Evolutionary conservation across 2,113 vertebrate genomes (phyloP), one percentile per base, ranked within the genome.

Genomic region (Apus apus): DNA sequence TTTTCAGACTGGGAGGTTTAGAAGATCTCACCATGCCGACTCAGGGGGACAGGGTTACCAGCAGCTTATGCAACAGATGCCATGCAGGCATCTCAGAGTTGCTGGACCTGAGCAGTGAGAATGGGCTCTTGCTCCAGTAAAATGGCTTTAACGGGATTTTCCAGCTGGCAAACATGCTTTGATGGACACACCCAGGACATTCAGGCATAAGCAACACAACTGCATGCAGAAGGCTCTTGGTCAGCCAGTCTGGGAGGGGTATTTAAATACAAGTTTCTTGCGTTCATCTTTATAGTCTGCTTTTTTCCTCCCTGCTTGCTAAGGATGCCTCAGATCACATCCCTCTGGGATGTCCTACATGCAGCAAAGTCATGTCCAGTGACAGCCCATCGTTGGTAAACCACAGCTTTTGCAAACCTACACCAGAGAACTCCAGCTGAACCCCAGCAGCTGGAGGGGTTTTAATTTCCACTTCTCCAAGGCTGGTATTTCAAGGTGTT

Each of bases 401-500:
- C 43, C 15, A 1, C 4, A 27, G 60, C 61, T 91, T 74, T 77
- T 68, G 34, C 75, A 94, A 79, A 74, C 13, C 38, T 80, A 1
- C 2, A 18, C 90, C 90, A 85, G 85, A 92, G 91, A 93, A 85
- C 92, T 94, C 79, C 22, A 60, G 48, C 60, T 96, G 92, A 91
- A 93, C 91, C 53, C 45, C 90, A 81, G 76, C 91, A 95, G 76
- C 94, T 86, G 85, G 64, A 95, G 67, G 51, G 21, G n/a, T 46
- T 87, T 93, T 94, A 64, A 93, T 94, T 94, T 96, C 82, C 87
- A 94, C 60, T 91, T 91, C 29, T 85, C 53, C 32, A 45, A 91
- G 78, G 64, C 67, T 91, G 87, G 82, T 91, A 86, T 95, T 96
- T 87, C 82, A 94, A 96, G 93, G 94, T 97, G 87, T 7, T 94